Evolutionary conservation across 2,113 vertebrate species (phyloP).

Genomic region (Pipa parva): DNA sequence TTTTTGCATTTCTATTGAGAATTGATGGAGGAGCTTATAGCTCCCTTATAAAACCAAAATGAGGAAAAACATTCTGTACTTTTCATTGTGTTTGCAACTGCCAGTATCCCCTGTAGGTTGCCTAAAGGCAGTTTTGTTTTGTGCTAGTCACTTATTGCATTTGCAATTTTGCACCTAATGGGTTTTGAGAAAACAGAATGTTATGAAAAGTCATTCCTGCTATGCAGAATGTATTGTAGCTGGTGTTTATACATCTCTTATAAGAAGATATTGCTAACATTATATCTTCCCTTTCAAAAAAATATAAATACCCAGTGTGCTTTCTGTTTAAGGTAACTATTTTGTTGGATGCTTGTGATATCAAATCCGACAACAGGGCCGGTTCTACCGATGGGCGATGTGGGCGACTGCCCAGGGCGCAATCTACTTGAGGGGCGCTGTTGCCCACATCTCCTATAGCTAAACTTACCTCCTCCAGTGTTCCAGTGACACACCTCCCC

Average conservation of each 20-base stretch:
- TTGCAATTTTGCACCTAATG: not conserved
- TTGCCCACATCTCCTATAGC: no score
- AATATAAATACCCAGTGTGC: no score
- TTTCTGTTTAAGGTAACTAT: no score
- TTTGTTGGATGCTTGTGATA: no score
- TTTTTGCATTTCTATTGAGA: not conserved
- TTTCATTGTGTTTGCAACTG: not conserved
- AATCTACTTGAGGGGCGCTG: no score
- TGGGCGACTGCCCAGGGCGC: no score
- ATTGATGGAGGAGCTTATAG: not conserved
- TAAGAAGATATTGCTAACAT: not conserved
- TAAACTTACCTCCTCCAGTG: no score
- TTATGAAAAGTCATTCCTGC: not conserved
- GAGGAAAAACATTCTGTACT: not conserved
- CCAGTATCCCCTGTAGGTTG: not conserved
- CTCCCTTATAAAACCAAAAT: not conserved
- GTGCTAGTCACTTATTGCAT: not conserved
- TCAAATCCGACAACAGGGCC: no score
- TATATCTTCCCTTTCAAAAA: no score
- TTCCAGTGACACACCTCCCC: no score
- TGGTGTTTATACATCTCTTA: not conserved
- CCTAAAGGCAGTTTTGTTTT: not conserved
- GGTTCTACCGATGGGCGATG: no score
- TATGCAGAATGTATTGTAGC: not conserved
- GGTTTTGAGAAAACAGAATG: conserved; percentile 1